Conservation (phyloP, 2,888 invertebrate species). For the Dynastes hyllus region DNA sequence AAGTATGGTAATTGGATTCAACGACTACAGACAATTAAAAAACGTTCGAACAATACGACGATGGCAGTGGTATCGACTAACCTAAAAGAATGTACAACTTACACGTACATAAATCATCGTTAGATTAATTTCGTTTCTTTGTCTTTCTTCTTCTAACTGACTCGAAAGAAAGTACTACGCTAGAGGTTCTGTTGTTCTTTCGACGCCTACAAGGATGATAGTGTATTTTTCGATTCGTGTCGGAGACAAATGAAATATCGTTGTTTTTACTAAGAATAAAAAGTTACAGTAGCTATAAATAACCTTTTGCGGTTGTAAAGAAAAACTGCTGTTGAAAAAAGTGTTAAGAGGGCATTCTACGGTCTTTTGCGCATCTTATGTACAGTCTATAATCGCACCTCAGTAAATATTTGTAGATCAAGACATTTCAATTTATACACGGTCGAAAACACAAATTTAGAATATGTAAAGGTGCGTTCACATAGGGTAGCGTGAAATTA, state of each 20-base stretch:
- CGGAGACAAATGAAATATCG: constrained; percentile 44
- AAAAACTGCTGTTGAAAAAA: constrained; percentile 18
- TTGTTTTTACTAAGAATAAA: constrained; percentile 41
- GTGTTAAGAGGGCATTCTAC: constrained; percentile 22
- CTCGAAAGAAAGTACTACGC: constrained; percentile 1
- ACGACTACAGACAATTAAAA: constrained; percentile 28
- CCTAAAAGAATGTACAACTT: constrained; percentile 18
- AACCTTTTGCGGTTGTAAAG: constrained; percentile 22
- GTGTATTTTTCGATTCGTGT: constrained; percentile 49
- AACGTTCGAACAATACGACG: constrained; percentile 19
- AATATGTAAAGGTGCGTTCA: too few species aligned
- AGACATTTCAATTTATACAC: too few species aligned
- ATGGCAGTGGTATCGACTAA: constrained; percentile 1
- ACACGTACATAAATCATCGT: constrained; percentile 37
- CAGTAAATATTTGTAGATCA: too few species aligned
- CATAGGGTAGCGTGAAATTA: too few species aligned
- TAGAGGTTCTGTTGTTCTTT: constrained; percentile 33
- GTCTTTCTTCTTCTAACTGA: constrained; percentile 7
- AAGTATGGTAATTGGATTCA: constrained; percentile 31
- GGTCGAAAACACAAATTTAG: too few species aligned
- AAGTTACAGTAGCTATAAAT: constrained; percentile 27
- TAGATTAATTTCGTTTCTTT: constrained; percentile 28
- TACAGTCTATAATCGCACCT: not conserved
- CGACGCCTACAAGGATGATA: constrained; percentile 36
- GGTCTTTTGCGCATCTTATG: not conserved